A percentile compares a stretch with the other conserved stretches of the same genome.
phyloP scores from a whole-genome alignment of 2,888 invertebrate genomes.

The Rhimphoctona megacephalus region DNA sequence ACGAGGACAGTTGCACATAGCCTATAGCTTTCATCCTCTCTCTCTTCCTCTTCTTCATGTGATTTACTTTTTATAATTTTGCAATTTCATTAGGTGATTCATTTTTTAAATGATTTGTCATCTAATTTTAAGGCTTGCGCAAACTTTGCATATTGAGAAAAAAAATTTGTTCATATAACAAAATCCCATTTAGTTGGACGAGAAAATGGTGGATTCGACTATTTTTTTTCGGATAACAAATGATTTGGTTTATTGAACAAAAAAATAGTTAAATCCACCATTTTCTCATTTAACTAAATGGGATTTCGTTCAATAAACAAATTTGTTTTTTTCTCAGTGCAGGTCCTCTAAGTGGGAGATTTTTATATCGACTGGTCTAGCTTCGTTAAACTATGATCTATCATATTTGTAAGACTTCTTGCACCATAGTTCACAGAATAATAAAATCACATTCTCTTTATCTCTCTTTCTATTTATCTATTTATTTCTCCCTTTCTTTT shows the following conservation, averaged over 20 bases:
- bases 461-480: background rate
- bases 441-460: background rate
- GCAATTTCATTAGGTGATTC: background rate
- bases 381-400: background rate
- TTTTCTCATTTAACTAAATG: too few species aligned
- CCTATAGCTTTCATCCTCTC: background rate
- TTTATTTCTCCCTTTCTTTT: background rate
- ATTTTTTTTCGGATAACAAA: too few species aligned
- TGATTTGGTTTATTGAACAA: too few species aligned
- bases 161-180: too few species aligned
- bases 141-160: too few species aligned
- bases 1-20: too few species aligned
- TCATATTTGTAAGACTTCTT: conserved; percentile 2
- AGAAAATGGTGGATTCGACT: too few species aligned
- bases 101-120: background rate
- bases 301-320: too few species aligned
- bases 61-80: background rate
- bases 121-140: background rate
- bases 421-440: background rate
- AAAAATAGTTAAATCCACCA: too few species aligned
- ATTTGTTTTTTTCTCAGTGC: too few species aligned
- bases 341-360: background rate
- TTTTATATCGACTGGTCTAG: background rate
- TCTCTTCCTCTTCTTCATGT: background rate
- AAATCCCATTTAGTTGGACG: too few species aligned